Percentiles rank a stretch among this genome's conserved stretches.
Conservation (phyloP, 2,888 invertebrate species). For the Philaethria dido region DNA sequence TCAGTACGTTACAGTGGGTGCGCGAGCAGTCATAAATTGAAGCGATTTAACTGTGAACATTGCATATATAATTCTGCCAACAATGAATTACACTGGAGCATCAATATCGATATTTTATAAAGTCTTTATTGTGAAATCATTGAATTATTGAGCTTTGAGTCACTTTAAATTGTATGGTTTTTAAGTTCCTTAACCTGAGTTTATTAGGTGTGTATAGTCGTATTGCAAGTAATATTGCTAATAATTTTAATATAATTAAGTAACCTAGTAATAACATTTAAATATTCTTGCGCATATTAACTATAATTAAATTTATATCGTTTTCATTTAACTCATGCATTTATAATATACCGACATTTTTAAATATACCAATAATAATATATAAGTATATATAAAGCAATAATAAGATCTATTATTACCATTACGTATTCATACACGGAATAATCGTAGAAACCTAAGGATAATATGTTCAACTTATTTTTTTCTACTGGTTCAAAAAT, state of each 20-base stretch:
- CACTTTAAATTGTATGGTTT: conserved; percentile 30
- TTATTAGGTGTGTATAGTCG: neutral
- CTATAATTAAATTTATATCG: neutral
- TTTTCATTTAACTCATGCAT: neutral
- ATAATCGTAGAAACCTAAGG: too few relatives aligned
- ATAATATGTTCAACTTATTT: too few relatives aligned
- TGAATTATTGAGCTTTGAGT: conserved; percentile 45
- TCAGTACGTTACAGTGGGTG: conserved; percentile 53
- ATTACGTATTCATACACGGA: too few relatives aligned
- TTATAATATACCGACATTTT: neutral
- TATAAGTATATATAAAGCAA: too few relatives aligned
- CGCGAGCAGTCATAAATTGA: conserved; percentile 56
- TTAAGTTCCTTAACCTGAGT: conserved; percentile 13
- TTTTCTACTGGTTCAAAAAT: too few relatives aligned
- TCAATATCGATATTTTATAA: conserved; percentile 53
- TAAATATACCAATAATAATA: neutral
- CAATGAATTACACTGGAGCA: conserved; percentile 50
- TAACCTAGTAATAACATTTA: conserved; percentile 1
- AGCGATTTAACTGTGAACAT: conserved; percentile 57
- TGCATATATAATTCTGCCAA: conserved; percentile 58
- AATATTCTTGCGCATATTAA: neutral
- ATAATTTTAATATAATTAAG: neutral
- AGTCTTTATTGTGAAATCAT: conserved; percentile 47
- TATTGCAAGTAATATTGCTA: neutral
- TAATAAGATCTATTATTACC: too few relatives aligned